phyloP scores from a whole-genome alignment of 2,797 vertebrate species.

The Gymnoscopelus microlampas region DNA sequence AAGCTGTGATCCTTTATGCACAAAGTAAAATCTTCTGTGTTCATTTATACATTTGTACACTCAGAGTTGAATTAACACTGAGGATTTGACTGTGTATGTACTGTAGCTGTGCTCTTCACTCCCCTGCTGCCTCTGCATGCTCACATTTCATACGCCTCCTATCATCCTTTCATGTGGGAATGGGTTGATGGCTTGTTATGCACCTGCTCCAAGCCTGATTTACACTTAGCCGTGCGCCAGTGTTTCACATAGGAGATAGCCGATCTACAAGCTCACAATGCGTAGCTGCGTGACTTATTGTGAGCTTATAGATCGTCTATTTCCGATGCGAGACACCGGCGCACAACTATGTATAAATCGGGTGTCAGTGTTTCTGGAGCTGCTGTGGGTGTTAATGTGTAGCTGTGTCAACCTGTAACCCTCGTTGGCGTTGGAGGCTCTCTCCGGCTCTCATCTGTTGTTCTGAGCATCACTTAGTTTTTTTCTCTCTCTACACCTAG shows the following conservation, averaged over 20 bases:
- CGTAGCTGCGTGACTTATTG: no score
- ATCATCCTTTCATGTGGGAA: slow-evolving; percentile 24
- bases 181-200: slow-evolving; percentile 35
- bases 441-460: slow-evolving; percentile 35
- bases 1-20: neutral
- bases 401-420: slow-evolving; percentile 40
- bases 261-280: no score
- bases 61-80: no score
- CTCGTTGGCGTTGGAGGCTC: slow-evolving; percentile 35
- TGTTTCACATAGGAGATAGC: no score
- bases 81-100: neutral
- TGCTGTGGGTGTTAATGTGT: slow-evolving; percentile 60
- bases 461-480: slow-evolving; percentile 31
- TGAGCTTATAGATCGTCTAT: no score
- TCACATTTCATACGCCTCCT: slow-evolving; percentile 42
- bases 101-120: slow-evolving; percentile 42
- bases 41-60: neutral
- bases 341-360: no score
- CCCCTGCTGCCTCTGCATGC: slow-evolving; percentile 36
- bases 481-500: slow-evolving; percentile 13
- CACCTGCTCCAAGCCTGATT: slow-evolving; percentile 49
- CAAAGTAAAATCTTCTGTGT: neutral
- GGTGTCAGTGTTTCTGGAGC: slow-evolving; percentile 43
- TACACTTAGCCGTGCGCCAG: no score
- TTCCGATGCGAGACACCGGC: no score